Percentiles rank a stretch among this genome's conserved stretches.
phyloP scores from a whole-genome alignment of 2,797 vertebrate species.

The Oreochromis mossambicus region DNA sequence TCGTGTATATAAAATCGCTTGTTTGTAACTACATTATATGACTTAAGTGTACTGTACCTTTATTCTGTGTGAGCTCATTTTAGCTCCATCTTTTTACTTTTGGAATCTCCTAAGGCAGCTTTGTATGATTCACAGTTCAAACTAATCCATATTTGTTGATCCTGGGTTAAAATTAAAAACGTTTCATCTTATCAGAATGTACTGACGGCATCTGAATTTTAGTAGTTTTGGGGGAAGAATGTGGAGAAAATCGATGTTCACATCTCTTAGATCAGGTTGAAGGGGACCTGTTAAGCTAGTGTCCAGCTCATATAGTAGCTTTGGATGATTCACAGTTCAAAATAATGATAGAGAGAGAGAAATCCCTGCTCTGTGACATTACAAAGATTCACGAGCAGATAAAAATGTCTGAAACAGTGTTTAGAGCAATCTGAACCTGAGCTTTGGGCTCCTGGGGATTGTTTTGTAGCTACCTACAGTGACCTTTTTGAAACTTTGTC shows the following conservation, averaged over 20 bases:
- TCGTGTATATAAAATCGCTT: neutral
- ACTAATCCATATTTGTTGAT: neutral
- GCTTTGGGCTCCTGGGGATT: neutral
- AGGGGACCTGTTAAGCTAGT: neutral
- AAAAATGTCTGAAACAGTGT: neutral
- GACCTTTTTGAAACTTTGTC: neutral
- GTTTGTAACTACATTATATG: neutral
- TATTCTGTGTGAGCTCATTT: neutral
- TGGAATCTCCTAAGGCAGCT: neutral
- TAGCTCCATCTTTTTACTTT: neutral
- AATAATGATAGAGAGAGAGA: neutral
- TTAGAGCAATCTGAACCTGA: neutral
- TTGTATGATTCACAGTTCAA: neutral
- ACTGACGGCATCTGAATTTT: neutral
- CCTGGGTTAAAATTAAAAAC: neutral
- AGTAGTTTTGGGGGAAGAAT: neutral
- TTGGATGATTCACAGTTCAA: neutral
- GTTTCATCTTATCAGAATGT: neutral
- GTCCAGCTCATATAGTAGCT: neutral
- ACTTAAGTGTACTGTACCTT: fast-evolving
- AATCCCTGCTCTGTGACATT: neutral
- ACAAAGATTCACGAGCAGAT: fast-evolving
- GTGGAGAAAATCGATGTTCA: neutral
- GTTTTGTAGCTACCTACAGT: neutral
- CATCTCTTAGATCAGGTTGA: neutral